phyloP scores from a whole-genome alignment of 2,888 invertebrate species.

The Eurytoma californica region DNA sequence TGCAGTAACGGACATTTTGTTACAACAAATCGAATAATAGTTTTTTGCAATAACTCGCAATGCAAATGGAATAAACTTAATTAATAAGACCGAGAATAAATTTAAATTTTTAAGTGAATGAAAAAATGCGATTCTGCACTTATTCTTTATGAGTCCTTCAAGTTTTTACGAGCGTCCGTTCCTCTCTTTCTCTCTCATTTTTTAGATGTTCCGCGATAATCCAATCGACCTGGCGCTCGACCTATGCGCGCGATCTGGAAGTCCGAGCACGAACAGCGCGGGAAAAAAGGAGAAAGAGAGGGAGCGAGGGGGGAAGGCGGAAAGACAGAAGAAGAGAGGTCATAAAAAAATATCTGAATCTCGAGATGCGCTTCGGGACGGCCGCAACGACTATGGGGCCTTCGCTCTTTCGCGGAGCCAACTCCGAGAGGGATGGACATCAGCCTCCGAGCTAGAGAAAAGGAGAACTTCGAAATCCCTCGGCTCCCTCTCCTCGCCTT shows the following conservation, averaged over 20 bases:
- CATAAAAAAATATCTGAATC: conserved; percentile 71
- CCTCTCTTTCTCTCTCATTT: conserved; percentile 42
- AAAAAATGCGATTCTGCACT: conserved; percentile 24
- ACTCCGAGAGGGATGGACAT: conserved; percentile 17
- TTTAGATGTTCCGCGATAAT: conserved; percentile 56
- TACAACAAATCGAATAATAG: too few species aligned
- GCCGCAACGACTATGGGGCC: conserved; percentile 28
- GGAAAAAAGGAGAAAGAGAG: conserved; percentile 38
- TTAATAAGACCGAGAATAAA: conserved; percentile 3
- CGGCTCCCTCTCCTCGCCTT: conserved; percentile 59
- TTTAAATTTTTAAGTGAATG: conserved; percentile 29
- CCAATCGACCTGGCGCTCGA: conserved; percentile 51
- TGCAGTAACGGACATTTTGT: too few species aligned
- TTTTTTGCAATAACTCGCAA: too few species aligned
- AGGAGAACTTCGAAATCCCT: conserved; percentile 19
- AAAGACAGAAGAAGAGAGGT: conserved; percentile 58
- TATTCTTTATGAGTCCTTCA: conserved; percentile 46
- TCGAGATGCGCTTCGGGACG: conserved; percentile 62
- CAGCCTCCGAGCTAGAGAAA: conserved; percentile 40
- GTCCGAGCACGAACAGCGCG: conserved; percentile 65
- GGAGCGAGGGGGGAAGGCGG: conserved; percentile 33
- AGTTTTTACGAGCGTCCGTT: conserved; percentile 42
- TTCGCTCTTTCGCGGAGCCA: conserved; percentile 44
- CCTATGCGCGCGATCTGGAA: conserved; percentile 59
- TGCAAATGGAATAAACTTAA: background rate